Evolutionary conservation across 2,888 invertebrate genomes (phyloP).

Genomic region (Acanthosepion pharaonis): DNA sequence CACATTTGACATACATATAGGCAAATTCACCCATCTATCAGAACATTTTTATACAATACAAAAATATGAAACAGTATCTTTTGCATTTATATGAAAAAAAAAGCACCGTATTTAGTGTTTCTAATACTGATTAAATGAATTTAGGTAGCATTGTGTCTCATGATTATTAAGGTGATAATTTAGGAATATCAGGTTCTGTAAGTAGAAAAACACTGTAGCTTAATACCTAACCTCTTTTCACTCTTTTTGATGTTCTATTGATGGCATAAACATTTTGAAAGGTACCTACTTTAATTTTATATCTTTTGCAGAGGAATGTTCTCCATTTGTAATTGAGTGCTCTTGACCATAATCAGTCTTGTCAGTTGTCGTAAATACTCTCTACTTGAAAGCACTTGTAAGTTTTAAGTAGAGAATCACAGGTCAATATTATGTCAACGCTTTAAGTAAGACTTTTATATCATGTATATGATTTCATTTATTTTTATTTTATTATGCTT

Average conservation of each 20-base stretch:
- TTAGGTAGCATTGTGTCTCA: no score
- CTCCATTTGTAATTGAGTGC: not conserved
- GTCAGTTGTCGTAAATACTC: not conserved
- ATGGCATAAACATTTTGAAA: not conserved
- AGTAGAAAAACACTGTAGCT: no score
- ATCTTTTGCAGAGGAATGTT: not conserved
- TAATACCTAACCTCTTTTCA: not conserved
- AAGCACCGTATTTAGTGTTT: no score
- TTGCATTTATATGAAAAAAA: no score
- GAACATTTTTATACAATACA: no score
- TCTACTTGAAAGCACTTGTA: slow-evolving; percentile 33
- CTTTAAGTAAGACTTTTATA: not conserved
- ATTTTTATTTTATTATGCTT: not conserved
- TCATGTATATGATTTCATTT: not conserved
- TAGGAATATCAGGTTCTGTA: no score
- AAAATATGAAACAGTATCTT: no score
- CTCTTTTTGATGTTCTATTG: not conserved
- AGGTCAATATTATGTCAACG: not conserved
- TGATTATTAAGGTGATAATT: no score
- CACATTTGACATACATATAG: no score
- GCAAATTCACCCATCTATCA: no score
- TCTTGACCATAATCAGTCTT: not conserved
- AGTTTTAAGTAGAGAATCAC: not conserved
- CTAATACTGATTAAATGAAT: no score
- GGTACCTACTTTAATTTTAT: not conserved